Evolutionary conservation across 2,113 vertebrate genomes (phyloP), one percentile per base, ranked within the genome.

Genomic region (Lanius ludovicianus): DNA sequence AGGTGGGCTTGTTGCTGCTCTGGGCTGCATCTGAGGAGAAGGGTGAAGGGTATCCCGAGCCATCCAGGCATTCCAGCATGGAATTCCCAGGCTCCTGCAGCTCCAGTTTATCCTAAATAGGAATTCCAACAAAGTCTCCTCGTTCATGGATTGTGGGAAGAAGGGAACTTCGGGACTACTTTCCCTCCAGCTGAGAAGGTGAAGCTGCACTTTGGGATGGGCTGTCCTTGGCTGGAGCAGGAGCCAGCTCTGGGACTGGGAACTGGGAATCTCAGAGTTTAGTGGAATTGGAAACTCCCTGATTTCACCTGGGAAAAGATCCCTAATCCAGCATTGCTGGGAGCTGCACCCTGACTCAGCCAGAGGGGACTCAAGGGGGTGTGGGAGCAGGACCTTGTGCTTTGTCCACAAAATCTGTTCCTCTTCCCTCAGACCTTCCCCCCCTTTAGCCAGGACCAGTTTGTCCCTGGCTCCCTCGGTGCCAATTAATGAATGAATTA

Each of bases 1-100:
- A 95, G 37, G 37, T 47, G 90, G 87, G 96, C 39, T 97, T 87
- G 71, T 79, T 62, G 87, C 80, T 64, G 24, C 69, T 25, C 84
- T 81, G 80, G 68, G 88, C 35, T 84, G 46, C 22, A 22, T 5
- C 10, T 60, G 84, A 88, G 70, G 39, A 50, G 50, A 81, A 86
- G 70, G 85, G 68, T 25, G n/a, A 57, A 49, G 39, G 63, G 16
- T 15, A 30, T 8, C 25, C 11, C 1, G 8, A 30, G 39, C 7
- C 11, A 14, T 46, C 12, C 23, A 1, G 22, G 33, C 4, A 1
- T 19, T 10, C 46, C 39, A 21, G 56, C 30, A 3, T 1, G 23
- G 37, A 28, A 23, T 44, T 47, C 41, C 13, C 1, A 1, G 28
- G 39, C 27, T 71, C n/a, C 53, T 35, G 67, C 37, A 71, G 37